A percentile compares a stretch with the other conserved stretches of the same genome.
Conservation (phyloP, 2,888 invertebrate genomes). For the Tetropium fuscum region DNA sequence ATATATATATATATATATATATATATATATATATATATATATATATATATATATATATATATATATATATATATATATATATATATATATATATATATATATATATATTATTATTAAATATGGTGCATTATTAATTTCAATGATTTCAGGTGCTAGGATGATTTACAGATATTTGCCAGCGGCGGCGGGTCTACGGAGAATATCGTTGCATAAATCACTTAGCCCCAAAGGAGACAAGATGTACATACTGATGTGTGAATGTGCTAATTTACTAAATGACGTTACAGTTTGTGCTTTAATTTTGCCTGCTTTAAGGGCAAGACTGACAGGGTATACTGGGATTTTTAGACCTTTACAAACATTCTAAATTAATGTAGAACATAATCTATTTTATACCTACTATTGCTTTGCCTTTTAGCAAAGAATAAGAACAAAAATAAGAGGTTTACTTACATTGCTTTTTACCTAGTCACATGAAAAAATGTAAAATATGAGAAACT, state of each 20-base stretch:
- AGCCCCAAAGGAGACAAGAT: conserved; percentile 83
- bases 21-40: no score
- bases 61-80: neutral
- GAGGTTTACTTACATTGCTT: neutral
- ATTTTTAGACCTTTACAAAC: conserved; percentile 86
- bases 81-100: neutral
- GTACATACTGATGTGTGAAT: conserved; percentile 91
- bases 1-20: no score
- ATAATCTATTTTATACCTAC: conserved; percentile 6
- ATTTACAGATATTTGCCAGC: conserved; percentile 89
- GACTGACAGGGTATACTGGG: conserved; percentile 92
- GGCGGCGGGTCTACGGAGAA: conserved; percentile 87
- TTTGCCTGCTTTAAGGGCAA: conserved; percentile 86
- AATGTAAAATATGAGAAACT: no score
- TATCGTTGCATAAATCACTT: conserved; percentile 89
- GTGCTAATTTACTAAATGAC: conserved; percentile 88
- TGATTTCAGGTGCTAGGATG: conserved; percentile 80
- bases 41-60: no score
- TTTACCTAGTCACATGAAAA: neutral
- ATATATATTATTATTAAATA: neutral
- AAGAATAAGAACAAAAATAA: no score
- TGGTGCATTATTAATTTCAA: no score
- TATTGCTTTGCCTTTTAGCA: conserved; percentile 5
- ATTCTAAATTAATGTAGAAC: conserved; percentile 68
- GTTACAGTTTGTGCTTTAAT: conserved; percentile 88